Base-by-base conservation (phyloP, 2,888 invertebrate genomes). In the Microchrysa polita region DNA sequence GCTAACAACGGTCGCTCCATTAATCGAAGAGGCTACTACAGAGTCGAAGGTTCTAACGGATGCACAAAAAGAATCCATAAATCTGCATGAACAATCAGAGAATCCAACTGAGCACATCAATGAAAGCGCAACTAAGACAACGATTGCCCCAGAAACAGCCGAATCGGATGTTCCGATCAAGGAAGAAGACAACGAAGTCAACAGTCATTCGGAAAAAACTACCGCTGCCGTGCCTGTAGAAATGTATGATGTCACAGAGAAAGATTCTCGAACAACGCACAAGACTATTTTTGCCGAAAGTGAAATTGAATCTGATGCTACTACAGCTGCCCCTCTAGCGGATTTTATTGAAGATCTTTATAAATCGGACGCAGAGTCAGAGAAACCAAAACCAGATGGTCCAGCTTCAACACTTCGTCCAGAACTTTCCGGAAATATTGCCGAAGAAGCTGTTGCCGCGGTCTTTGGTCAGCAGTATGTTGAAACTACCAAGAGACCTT, bases 381-480 rank as follows among this genome's bases (percentile, higher is more conserved):
- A 9, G 5, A 27, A 59, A 5, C 14, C 20, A 9, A 27, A 59
- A 23, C 4, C 2, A 5, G 42, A n/a, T 16, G 40, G 18, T 14
- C 40, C 34, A 42, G 20, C 2, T 20, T 2, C 20, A 20, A n/a
- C 16, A 2, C 2, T 20, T 18, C 16, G 55, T 16, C 55, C 55
- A 18, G 20, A 7, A 9, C 2, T 10, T 4, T 20, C 5, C 4
- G 23, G 9, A 23, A 42, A 69, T 40, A 20, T 34, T 23, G 57
- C 18, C n/a, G 57, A 69, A 57, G 40, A 69, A 42, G 69, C 20
- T 18, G 20, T 57, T 2, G 57, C 69, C 12, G 55, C 69, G 4
- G 18, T 69, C 20, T 57, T 69, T 16, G 57, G 57, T 5, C 55
- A 69, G 4, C 55, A 69, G 1, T 57, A 55, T 40, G 14, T 57